phyloP scores from a whole-genome alignment of 2,113 vertebrate genomes.

The Anas platyrhynchos region DNA sequence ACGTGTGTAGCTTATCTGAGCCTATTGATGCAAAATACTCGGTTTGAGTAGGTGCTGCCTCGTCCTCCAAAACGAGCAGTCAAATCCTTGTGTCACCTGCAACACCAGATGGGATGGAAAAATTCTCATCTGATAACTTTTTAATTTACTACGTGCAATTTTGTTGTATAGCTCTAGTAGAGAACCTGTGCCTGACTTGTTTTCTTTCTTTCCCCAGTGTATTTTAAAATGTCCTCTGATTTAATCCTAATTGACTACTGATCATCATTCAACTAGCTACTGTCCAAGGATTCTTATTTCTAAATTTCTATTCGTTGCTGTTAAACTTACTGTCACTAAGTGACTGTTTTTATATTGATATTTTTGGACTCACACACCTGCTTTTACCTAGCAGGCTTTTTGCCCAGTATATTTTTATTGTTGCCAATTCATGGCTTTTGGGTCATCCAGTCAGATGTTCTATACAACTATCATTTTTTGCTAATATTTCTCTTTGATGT shows the following conservation, averaged over 20 bases:
- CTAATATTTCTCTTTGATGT: constrained; percentile 1
- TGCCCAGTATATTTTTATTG: constrained; percentile 1
- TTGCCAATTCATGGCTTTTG: neutral
- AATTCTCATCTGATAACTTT: neutral
- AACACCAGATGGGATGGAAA: neutral
- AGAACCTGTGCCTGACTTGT: neutral
- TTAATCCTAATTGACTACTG: neutral
- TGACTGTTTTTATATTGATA: neutral
- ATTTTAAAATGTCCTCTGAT: neutral
- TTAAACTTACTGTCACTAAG: neutral
- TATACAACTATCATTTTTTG: neutral
- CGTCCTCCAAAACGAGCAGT: neutral
- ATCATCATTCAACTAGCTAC: neutral
- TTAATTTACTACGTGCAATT: neutral
- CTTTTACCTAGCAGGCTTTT: constrained; percentile 29
- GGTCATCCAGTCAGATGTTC: neutral
- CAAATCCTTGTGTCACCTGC: neutral
- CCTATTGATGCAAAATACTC: neutral
- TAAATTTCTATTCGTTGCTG: neutral
- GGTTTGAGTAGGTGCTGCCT: neutral
- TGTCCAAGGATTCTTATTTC: neutral
- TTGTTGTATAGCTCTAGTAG: neutral
- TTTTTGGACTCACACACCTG: constrained; percentile 32
- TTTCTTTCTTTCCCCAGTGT: neutral
- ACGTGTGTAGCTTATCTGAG: neutral